These are phyloP conservation scores for Sthenelais limicola DNA, from an alignment of 2,888 invertebrate species.

Conservation along the genomic window DNA sequence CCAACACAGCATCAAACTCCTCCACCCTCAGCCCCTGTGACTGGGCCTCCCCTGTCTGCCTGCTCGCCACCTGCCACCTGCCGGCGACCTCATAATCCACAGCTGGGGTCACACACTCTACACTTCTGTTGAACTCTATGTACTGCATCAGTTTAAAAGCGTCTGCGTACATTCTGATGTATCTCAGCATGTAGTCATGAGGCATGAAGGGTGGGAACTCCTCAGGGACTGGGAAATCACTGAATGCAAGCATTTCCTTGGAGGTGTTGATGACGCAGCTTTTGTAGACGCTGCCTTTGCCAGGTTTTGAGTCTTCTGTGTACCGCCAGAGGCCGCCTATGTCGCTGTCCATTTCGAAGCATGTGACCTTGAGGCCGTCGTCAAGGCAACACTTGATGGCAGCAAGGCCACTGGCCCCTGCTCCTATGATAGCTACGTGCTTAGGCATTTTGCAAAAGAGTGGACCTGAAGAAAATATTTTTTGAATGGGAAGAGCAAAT, in stretches of 20 bases:
- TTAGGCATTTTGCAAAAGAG: neutral
- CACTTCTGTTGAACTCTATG: conserved; percentile 61
- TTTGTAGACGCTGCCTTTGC: conserved; percentile 63
- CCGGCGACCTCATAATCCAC: conserved; percentile 66
- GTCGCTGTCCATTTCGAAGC: conserved; percentile 60
- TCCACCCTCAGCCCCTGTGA: conserved; percentile 46
- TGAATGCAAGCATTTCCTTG: conserved; percentile 71
- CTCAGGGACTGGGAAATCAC: conserved; percentile 73
- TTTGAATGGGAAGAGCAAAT: no score
- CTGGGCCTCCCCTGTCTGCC: conserved; percentile 46
- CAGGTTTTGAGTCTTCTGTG: conserved; percentile 42
- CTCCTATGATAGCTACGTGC: conserved; percentile 62
- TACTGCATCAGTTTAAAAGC: conserved; percentile 61
- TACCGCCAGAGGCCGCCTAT: conserved; percentile 66
- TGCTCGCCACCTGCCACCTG: conserved; percentile 58
- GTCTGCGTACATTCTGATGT: conserved; percentile 67
- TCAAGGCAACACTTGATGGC: conserved; percentile 67
- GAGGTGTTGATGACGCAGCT: conserved; percentile 69
- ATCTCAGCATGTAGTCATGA: conserved; percentile 69
- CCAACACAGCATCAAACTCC: conserved; percentile 73
- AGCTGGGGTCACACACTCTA: conserved; percentile 55
- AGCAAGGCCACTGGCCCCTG: conserved; percentile 68
- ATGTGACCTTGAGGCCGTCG: conserved; percentile 62
- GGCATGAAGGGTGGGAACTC: conserved; percentile 73
- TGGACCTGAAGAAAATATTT: no score